Conservation (phyloP, 1,140 invertebrate genomes). For the Vanessa atalanta region DNA sequence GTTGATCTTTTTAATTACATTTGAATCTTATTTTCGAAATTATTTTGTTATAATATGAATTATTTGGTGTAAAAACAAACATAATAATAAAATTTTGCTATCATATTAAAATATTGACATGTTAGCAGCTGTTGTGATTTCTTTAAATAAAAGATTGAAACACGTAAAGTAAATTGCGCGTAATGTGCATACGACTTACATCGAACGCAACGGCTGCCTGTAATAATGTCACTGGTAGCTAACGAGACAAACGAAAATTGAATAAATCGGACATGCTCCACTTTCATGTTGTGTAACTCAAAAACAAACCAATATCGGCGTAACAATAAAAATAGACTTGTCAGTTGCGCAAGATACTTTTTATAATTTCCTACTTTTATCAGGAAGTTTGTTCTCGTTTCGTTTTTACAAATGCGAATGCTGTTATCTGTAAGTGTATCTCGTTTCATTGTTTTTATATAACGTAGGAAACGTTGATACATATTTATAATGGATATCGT, state of each 20-base stretch:
- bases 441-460: conserved; percentile 29
- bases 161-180: too few species aligned
- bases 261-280: conserved; percentile 14
- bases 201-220: conserved; percentile 18
- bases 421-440: conserved; percentile 28
- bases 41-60: too few species aligned
- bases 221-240: conserved; percentile 20
- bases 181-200: too few species aligned
- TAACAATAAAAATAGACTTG: conserved; percentile 14
- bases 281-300: conserved; percentile 26
- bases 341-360: conserved; percentile 10
- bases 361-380: conserved; percentile 32
- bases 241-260: conserved; percentile 9
- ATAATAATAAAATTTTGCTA: too few species aligned
- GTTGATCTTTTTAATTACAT: too few species aligned
- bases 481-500: background rate
- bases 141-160: too few species aligned
- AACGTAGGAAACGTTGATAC: background rate
- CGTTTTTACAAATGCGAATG: background rate
- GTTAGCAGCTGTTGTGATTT: too few species aligned
- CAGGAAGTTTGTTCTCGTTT: conserved; percentile 28
- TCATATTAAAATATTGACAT: too few species aligned
- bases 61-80: too few species aligned
- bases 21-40: too few species aligned
- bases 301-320: conserved; percentile 25